phyloP scores from a whole-genome alignment of 2,888 invertebrate species.

The Lottia scabra region DNA sequence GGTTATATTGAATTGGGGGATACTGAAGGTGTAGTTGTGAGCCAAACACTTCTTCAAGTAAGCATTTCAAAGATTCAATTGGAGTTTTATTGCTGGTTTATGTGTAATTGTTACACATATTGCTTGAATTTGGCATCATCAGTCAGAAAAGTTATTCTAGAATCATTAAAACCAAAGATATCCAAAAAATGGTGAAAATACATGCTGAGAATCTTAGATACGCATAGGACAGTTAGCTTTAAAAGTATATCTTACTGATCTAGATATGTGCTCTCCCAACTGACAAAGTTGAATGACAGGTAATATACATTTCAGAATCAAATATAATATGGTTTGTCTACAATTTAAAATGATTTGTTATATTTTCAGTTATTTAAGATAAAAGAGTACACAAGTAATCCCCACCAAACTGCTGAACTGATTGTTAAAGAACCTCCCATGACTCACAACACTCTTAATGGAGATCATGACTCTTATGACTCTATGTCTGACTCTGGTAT shows the following conservation, averaged over 20 bases:
- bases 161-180: too few relatives aligned
- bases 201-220: too few relatives aligned
- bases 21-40: constrained; percentile 58
- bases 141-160: too few relatives aligned
- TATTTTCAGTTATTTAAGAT: background rate
- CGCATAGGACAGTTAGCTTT: too few relatives aligned
- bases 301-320: too few relatives aligned
- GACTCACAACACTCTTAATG: background rate
- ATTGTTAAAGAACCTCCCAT: constrained; percentile 14
- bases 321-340: too few relatives aligned
- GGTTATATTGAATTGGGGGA: constrained; percentile 65
- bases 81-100: background rate
- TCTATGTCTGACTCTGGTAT: background rate
- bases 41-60: constrained; percentile 65
- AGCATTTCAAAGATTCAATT: background rate
- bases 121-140: too few relatives aligned
- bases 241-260: too few relatives aligned
- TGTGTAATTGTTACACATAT: constrained; percentile 19
- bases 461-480: background rate
- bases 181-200: too few relatives aligned
- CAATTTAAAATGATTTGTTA: background rate
- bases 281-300: too few relatives aligned
- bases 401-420: constrained; percentile 31
- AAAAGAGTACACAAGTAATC: constrained; percentile 31
- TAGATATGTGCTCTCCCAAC: too few relatives aligned